These are phyloP conservation scores for Pocillopora damicornis DNA, from an alignment of 64 coral and sea anemone genomes.

Conservation along the genomic window DNA sequence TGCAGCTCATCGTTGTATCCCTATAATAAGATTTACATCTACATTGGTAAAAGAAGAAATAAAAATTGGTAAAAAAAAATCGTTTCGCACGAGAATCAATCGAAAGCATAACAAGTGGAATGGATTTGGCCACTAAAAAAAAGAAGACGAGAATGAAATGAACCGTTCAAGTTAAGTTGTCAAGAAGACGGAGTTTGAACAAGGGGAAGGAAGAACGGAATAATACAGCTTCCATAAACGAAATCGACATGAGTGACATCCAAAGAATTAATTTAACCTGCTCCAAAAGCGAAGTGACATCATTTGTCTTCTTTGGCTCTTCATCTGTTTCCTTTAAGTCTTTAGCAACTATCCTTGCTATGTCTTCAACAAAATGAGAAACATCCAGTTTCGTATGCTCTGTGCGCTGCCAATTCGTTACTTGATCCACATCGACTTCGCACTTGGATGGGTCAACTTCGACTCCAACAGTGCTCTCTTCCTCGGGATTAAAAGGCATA, in stretches of 20 bases:
- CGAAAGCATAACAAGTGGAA: too few relatives aligned
- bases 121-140: too few relatives aligned
- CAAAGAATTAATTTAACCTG: neutral
- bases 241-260: neutral
- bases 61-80: too few relatives aligned
- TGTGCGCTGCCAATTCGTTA: constrained; percentile 22
- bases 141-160: too few relatives aligned
- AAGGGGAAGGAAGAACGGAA: too few relatives aligned
- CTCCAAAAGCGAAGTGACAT: neutral
- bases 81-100: too few relatives aligned
- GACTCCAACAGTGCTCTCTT: constrained; percentile 52
- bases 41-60: neutral
- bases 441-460: constrained; percentile 48
- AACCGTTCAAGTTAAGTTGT: too few relatives aligned
- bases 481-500: constrained; percentile 25
- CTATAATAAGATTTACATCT: neutral
- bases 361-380: constrained; percentile 20
- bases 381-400: neutral
- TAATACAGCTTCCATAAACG: too few relatives aligned
- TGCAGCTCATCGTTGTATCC: neutral
- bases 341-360: constrained; percentile 28
- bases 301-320: neutral
- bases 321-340: neutral
- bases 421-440: constrained; percentile 40
- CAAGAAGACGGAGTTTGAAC: too few relatives aligned